A percentile compares a stretch with the other conserved stretches of the same genome.
Conservation (phyloP, 2,113 vertebrate genomes). For the Serilophus lunatus region DNA sequence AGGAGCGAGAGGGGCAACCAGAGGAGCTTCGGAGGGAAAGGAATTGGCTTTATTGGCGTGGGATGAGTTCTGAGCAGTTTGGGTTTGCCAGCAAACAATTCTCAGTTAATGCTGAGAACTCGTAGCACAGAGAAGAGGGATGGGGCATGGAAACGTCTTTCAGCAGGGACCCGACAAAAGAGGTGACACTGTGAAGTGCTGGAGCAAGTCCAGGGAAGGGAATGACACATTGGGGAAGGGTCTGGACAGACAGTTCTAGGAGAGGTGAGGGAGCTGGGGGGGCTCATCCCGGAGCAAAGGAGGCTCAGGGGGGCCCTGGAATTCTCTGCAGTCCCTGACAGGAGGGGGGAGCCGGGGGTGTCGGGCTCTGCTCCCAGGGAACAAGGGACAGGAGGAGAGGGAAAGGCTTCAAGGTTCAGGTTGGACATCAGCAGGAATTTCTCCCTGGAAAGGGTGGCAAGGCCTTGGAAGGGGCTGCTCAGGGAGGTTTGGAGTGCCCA, state of each 20-base stretch:
- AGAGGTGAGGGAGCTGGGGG: not conserved
- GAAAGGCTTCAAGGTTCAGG: not conserved
- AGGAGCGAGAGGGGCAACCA: not conserved
- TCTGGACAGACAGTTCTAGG: not conserved
- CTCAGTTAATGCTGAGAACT: not conserved
- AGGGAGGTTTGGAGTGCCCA: not conserved
- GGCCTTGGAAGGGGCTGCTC: not conserved
- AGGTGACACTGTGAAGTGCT: rapidly evolving
- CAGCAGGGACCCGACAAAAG: rapidly evolving
- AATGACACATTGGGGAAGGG: not conserved
- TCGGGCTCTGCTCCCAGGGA: not conserved
- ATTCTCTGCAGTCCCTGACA: too few relatives aligned
- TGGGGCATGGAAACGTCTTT: not conserved
- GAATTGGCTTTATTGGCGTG: rapidly evolving
- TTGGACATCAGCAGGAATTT: not conserved
- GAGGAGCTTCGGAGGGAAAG: not conserved
- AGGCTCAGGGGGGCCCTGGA: not conserved
- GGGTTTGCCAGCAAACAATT: not conserved
- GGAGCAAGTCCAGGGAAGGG: not conserved
- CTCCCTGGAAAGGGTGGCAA: not conserved
- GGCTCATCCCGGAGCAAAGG: not conserved
- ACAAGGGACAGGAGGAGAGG: not conserved
- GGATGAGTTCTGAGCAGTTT: not conserved
- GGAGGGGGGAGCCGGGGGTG: not conserved
- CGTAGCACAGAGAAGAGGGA: rapidly evolving